phyloP scores from a whole-genome alignment of 2,113 vertebrate genomes.

The Podiceps cristatus region DNA sequence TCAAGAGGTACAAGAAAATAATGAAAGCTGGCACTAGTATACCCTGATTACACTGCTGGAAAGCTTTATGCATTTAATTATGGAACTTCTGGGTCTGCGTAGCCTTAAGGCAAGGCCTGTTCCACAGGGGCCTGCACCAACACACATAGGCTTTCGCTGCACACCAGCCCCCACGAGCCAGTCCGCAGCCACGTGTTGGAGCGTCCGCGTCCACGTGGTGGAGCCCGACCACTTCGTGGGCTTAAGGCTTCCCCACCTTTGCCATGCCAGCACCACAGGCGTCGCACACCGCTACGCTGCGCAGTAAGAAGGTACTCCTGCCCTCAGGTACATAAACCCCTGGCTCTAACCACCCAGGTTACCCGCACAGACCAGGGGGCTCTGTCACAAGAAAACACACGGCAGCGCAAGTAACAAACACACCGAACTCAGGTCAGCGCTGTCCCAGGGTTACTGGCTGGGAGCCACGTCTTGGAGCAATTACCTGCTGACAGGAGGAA shows the following conservation, averaged over 20 bases:
- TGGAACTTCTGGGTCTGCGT: accelerated
- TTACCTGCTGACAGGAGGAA: not conserved
- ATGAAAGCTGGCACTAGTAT: not conserved
- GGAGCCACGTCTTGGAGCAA: not conserved
- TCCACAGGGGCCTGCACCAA: accelerated
- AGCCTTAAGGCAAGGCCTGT: not conserved
- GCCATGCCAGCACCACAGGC: too few species aligned
- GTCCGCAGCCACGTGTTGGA: too few species aligned
- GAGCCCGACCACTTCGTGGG: too few species aligned
- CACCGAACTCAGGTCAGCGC: accelerated
- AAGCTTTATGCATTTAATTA: not conserved
- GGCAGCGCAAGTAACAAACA: not conserved
- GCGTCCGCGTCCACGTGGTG: too few species aligned
- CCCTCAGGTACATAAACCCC: too few species aligned
- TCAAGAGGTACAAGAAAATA: not conserved
- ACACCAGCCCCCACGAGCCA: not conserved
- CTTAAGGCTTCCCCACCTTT: too few species aligned
- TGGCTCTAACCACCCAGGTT: too few species aligned
- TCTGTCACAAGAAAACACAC: too few species aligned
- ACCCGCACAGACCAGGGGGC: too few species aligned
- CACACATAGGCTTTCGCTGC: accelerated
- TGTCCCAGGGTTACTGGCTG: too few species aligned
- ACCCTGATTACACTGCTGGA: not conserved
- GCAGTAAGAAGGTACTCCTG: too few species aligned
- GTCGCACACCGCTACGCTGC: too few species aligned